Base-by-base conservation (phyloP, 2,888 invertebrate genomes). In the Xestia xanthographa region DNA sequence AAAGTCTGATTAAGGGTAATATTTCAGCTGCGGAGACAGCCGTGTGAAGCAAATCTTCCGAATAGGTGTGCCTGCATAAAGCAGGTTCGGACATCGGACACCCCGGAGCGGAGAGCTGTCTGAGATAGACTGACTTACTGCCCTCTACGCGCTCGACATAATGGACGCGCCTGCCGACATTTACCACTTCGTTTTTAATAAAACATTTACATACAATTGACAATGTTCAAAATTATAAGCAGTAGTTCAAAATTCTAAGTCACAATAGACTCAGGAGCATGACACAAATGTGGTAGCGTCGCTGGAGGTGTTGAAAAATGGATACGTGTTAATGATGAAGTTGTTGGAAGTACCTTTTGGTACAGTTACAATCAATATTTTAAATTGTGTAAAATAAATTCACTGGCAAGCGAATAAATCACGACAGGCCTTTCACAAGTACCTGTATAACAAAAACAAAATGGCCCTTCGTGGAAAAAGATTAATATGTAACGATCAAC, bases 41-140 rank as follows among this genome's bases (percentile, higher is more conserved):
- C 88, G 88, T 87, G 88, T 89, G 89, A 93, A 93, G 91, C 90
- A 90, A 92, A 92, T 92, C 90, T 91, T 90, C 89, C 78, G 84
- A 90, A 89, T 90, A 91, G 90, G 90, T 90, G 90, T 91, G 89
- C 87, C 90, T 90, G 84, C 91, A 93, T 94, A 94, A 95, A 95
- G 90, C 88, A 93, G 79, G 80, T 80, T 87, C 85, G 87, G 93
- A 93, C 92, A 92, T 83, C 87, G 87, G 94, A 92, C 94, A 91
- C 94, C 95, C 94, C 88, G 92, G 89, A 90, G 95, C 90, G 93
- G 77, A 81, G 82, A 68, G 82, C 79, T 88, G 91, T 90, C 90
- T 82, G 81, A 91, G 89, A 92, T 93, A 92, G 87, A 90, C 88
- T 90, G 88, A 87, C 89, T 89, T 87, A 89, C 88, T 89, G 86